Conservation (phyloP, 2,888 invertebrate genomes). For the Drosophila kambysellisi region DNA sequence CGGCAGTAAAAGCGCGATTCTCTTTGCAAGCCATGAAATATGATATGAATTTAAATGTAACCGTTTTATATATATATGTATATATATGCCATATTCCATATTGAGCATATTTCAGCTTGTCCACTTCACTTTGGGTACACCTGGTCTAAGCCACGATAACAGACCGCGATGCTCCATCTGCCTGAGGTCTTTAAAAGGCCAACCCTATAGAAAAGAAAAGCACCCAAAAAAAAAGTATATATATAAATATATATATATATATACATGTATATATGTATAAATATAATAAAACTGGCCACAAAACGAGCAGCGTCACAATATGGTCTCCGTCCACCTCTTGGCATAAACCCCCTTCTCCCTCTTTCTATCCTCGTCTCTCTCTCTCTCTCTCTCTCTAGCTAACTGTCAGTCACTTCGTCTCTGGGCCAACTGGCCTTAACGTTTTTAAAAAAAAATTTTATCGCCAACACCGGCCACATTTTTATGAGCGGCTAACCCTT, state of each 20-base stretch:
- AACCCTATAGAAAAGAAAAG: constrained; percentile 15
- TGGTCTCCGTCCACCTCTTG: constrained; percentile 28
- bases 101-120: constrained; percentile 26
- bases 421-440: constrained; percentile 53
- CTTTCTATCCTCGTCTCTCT: not conserved
- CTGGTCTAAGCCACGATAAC: constrained; percentile 37
- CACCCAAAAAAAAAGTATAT: constrained; percentile 16
- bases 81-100: constrained; percentile 5
- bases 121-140: constrained; percentile 3
- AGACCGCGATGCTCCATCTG: constrained; percentile 21
- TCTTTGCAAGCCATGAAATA: constrained; percentile 10
- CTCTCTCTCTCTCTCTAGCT: not conserved
- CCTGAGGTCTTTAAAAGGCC: constrained; percentile 21
- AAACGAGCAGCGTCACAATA: constrained; percentile 77
- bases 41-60: constrained; percentile 42
- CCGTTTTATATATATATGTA: not conserved
- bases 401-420: constrained; percentile 18
- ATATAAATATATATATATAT: not conserved
- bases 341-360: not conserved
- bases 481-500: constrained; percentile 64
- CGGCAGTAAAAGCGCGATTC: constrained; percentile 5
- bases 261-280: not conserved
- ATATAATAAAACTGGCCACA: constrained; percentile 55
- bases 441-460: constrained; percentile 69
- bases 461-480: constrained; percentile 62